Evolutionary conservation across 2,888 invertebrate species (phyloP), one percentile per base, ranked within the genome.

Genomic region (Pollenia griseotomentosa): DNA sequence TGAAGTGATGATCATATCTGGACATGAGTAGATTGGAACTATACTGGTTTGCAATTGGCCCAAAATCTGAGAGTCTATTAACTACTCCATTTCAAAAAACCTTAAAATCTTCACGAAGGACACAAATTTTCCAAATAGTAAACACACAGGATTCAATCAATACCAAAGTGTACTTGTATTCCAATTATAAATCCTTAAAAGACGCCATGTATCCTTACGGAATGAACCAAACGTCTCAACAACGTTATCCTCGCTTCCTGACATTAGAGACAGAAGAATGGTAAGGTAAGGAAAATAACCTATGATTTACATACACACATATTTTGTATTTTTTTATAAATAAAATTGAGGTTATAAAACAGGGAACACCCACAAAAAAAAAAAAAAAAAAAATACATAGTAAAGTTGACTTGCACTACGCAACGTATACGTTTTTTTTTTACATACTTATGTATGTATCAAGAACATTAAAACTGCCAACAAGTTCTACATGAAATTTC

Each of bases 241-340:
- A 88, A 3, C 77, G 63, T 14, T 87, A 68, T 84, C 73, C 81
- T 5, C 66, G 66, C 23, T 84, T 73, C 53, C 59, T 73, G 70
- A 71, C 71, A 12, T 84, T 80, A 16, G 83, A 61, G 48, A 42
- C 53, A 19, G 59, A 77, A n/a, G 57, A 78, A 74, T 83, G 88
- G 88, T 88, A 88, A 88, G 88, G 88, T 88, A 88, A 83, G 87
- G 53, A 68, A 61, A 46, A 46, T 10, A 74, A 68, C 51, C 16
- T 63, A 23, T 57, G 8, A 9, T 16, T 55, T 55, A 1, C 23
- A 55, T 55, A 1, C 23, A 59, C 0, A 33, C 33, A 33, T 33
- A 6, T 33, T 4, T 33, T 33, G 33, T 33, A 33, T 6, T 33
- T 33, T 33, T 33, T 33, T 4, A 33, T 33, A 33, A 33, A 33